phyloP scores from a whole-genome alignment of 1,140 invertebrate species.

The Lordiphosa stackelbergi region DNA sequence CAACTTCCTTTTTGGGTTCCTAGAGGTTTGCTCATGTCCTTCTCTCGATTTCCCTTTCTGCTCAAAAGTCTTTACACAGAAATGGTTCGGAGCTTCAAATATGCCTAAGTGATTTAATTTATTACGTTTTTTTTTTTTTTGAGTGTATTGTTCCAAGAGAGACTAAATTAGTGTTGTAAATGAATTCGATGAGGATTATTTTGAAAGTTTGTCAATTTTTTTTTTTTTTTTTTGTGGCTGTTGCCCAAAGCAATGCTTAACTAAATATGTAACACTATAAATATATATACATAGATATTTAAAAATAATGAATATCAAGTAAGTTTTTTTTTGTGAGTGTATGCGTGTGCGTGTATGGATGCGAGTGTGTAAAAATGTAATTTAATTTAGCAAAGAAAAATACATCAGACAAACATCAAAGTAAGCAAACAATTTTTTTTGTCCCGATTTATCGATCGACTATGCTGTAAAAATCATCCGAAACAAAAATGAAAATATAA shows the following conservation, averaged over 20 bases:
- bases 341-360: constrained; percentile 10
- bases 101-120: constrained; percentile 65
- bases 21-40: constrained; percentile 14
- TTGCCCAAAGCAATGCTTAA: constrained; percentile 46
- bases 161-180: constrained; percentile 69
- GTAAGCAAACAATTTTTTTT: constrained; percentile 56
- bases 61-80: constrained; percentile 6
- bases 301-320: constrained; percentile 26
- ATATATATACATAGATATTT: constrained; percentile 39
- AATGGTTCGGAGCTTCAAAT: constrained; percentile 52
- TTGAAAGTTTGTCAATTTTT: constrained; percentile 18
- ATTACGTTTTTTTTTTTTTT: constrained; percentile 38
- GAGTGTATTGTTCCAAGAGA: constrained; percentile 51
- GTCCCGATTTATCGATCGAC: constrained; percentile 6
- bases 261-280: constrained; percentile 33
- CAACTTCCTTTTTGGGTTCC: constrained; percentile 24
- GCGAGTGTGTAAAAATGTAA: constrained; percentile 59
- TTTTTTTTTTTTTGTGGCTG: constrained; percentile 24
- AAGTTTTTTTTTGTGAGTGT: constrained; percentile 43
- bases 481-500: constrained; percentile 17
- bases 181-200: constrained; percentile 37
- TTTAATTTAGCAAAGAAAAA: constrained; percentile 59
- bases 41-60: constrained; percentile 6
- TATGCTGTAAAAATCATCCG: constrained; percentile 39
- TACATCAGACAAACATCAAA: constrained; percentile 31